Evolutionary conservation across 2,113 vertebrate genomes (phyloP).

Genomic region (Upupa epops): DNA sequence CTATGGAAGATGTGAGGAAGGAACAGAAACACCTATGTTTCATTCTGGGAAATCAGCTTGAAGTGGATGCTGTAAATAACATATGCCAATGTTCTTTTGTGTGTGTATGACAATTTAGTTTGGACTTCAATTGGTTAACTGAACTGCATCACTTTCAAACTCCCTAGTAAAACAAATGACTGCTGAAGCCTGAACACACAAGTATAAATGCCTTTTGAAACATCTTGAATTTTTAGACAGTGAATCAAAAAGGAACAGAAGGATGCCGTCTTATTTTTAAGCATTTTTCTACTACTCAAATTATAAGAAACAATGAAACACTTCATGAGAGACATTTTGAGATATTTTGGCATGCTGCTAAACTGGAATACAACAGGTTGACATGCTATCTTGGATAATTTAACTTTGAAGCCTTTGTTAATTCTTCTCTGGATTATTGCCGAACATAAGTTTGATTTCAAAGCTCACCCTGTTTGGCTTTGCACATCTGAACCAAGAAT

Average conservation of each 20-base stretch:
- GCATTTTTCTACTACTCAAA: neutral
- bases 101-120: constrained; percentile 16
- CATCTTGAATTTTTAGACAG: constrained; percentile 27
- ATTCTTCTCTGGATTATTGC: constrained; percentile 15
- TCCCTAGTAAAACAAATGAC: constrained; percentile 25
- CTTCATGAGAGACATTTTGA: constrained; percentile 5
- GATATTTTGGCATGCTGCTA: constrained; percentile 35
- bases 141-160: constrained; percentile 35
- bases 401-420: constrained; percentile 37
- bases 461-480: constrained; percentile 4
- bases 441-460: neutral
- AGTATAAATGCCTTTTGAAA: constrained; percentile 33
- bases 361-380: constrained; percentile 29
- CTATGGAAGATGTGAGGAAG: neutral
- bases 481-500: neutral
- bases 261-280: constrained; percentile 29
- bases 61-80: constrained; percentile 14
- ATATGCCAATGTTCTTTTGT: neutral
- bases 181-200: neutral
- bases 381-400: neutral
- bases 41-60: neutral
- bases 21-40: neutral
- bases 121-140: constrained; percentile 34
- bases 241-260: constrained; percentile 35
- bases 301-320: constrained; percentile 45